Percentiles rank a stretch among this genome's conserved stretches.
phyloP scores from a whole-genome alignment of 2,113 vertebrate genomes.

The Neofelis nebulosa region DNA sequence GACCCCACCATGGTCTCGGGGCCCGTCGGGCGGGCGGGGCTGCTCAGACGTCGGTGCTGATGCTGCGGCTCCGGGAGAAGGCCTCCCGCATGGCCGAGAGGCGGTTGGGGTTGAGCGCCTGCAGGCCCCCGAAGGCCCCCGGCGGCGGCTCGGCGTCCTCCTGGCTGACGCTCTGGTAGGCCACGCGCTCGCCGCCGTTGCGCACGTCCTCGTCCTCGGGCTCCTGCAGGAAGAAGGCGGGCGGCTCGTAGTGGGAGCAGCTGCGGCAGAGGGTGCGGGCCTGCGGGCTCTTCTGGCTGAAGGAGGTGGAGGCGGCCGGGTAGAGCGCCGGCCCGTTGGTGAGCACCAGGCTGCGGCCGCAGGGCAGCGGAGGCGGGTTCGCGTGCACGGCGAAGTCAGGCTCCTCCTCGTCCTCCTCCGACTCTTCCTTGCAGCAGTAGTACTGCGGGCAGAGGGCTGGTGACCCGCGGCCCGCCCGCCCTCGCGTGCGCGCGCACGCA shows the following conservation, averaged over 20 bases:
- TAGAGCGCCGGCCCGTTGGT: constrained; percentile 93
- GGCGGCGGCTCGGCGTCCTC: constrained; percentile 90
- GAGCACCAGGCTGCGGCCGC: constrained; percentile 93
- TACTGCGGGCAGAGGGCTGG: constrained; percentile 85
- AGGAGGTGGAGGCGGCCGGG: constrained; percentile 88
- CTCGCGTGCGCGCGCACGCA: rapidly evolving
- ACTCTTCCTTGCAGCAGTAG: constrained; percentile 97
- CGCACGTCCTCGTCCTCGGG: constrained; percentile 88
- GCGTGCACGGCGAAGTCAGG: constrained; percentile 96
- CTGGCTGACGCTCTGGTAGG: constrained; percentile 90
- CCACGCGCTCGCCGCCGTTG: constrained; percentile 92
- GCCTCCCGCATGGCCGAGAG: constrained; percentile 97
- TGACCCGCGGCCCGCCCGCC: rapidly evolving
- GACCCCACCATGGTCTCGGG: neutral
- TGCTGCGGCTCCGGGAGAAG: constrained; percentile 95
- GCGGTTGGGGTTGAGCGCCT: constrained; percentile 93
- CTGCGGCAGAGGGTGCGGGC: constrained; percentile 91
- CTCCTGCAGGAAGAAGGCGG: constrained; percentile 93
- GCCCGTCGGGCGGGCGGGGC: rapidly evolving
- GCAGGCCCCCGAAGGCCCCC: constrained; percentile 87
- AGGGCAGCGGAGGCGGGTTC: constrained; percentile 93
- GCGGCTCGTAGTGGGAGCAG: constrained; percentile 91
- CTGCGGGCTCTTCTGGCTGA: constrained; percentile 87
- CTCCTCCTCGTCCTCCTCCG: constrained; percentile 98
- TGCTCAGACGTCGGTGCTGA: constrained; percentile 95